A percentile compares a stretch with the other conserved stretches of the same genome.
phyloP scores from a whole-genome alignment of 2,888 invertebrate genomes.

The Ophion obscuratus region DNA sequence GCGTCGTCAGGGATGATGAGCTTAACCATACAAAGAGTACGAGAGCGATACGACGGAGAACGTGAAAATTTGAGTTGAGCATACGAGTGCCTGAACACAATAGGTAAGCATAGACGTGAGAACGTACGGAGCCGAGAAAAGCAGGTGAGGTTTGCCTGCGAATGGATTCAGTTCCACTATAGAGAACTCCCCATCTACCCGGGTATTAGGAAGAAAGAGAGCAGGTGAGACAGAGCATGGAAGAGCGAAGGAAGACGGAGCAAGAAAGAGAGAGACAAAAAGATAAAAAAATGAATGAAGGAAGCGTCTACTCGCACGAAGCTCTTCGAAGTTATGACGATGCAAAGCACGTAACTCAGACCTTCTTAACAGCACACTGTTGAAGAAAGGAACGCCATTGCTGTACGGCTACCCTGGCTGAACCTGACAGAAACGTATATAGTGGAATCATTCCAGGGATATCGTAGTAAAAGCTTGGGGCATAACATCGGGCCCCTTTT shows the following conservation, averaged over 20 bases:
- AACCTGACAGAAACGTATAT: slow-evolving; percentile 41
- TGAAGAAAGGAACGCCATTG: slow-evolving; percentile 26
- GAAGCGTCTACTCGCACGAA: slow-evolving; percentile 48
- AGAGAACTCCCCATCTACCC: neutral
- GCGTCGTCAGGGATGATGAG: neutral
- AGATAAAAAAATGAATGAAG: slow-evolving; percentile 28
- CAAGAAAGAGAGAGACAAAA: slow-evolving; percentile 2
- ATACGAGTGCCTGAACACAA: slow-evolving; percentile 29
- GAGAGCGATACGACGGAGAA: neutral
- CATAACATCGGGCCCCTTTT: slow-evolving; percentile 53
- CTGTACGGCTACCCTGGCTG: slow-evolving; percentile 12
- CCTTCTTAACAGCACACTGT: slow-evolving; percentile 66
- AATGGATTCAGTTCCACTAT: slow-evolving; percentile 6
- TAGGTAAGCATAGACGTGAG: slow-evolving; percentile 24
- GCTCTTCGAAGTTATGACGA: slow-evolving; percentile 67
- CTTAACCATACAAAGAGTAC: neutral
- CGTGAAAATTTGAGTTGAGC: slow-evolving; percentile 23
- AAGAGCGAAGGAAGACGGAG: neutral
- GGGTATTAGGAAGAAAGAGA: neutral
- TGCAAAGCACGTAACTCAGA: slow-evolving; percentile 71
- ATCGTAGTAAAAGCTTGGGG: slow-evolving; percentile 44
- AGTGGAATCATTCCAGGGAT: slow-evolving; percentile 43
- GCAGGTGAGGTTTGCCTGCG: neutral
- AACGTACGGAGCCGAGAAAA: slow-evolving; percentile 28
- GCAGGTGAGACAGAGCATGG: neutral